A percentile compares a stretch with the other conserved stretches of the same genome.
Evolutionary conservation across 2,113 vertebrate genomes (phyloP).

Genomic region (Cyrtonyx montezumae): DNA sequence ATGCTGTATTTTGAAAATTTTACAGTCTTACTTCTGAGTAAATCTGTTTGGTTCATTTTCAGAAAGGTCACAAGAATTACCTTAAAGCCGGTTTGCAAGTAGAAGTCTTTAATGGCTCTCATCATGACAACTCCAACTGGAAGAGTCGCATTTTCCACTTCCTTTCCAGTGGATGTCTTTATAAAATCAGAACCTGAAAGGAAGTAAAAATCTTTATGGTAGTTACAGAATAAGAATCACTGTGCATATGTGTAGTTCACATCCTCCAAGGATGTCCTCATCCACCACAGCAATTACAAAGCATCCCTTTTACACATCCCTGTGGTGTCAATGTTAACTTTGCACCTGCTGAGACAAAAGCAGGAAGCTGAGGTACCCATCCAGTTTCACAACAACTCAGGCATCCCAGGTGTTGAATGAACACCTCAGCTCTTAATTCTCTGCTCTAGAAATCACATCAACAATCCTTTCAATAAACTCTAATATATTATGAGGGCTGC

Average conservation of each 20-base stretch:
- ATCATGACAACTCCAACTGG: conserved; percentile 94
- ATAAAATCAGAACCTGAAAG: conserved; percentile 95
- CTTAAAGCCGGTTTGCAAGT: conserved; percentile 90
- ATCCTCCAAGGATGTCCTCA: not conserved
- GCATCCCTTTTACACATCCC: accelerated
- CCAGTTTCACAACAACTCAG: not conserved
- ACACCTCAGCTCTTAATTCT: not conserved
- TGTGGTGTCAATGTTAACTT: accelerated
- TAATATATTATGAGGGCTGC: not conserved
- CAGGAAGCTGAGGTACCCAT: not conserved
- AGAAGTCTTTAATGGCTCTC: conserved; percentile 93
- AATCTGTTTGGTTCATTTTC: not conserved
- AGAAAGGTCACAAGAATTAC: conserved; percentile 68
- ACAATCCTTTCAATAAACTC: not conserved
- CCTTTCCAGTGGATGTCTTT: conserved; percentile 98
- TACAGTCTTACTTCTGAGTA: not conserved
- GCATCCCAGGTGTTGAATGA: not conserved
- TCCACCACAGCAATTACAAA: not conserved
- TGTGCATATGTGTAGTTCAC: not conserved
- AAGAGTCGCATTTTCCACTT: conserved; percentile 93
- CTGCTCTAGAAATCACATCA: not conserved
- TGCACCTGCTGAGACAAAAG: not conserved
- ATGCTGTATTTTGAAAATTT: conserved; percentile 14
- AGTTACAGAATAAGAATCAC: not conserved
- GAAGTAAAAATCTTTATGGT: conserved; percentile 19